Conservation (phyloP, 2,888 invertebrate genomes). For the Nasonovia ribisnigri region DNA sequence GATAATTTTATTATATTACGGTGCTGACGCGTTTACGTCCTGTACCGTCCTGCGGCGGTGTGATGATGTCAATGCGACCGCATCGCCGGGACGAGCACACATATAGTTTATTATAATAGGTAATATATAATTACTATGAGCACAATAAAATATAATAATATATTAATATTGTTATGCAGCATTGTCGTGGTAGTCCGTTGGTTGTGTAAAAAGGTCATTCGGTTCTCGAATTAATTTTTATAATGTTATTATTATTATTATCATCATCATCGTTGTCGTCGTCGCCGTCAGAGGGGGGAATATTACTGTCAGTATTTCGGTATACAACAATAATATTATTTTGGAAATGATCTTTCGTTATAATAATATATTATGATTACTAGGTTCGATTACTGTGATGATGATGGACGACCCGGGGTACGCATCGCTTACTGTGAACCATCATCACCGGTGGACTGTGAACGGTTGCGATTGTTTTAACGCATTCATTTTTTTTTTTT, state of each 20-base stretch:
- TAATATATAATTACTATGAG: neutral
- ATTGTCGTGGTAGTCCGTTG: neutral
- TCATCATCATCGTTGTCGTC: too few relatives aligned
- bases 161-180: neutral
- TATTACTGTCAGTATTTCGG: neutral
- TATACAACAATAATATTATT: neutral
- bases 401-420: neutral
- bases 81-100: neutral
- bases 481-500: neutral
- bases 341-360: neutral
- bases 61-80: neutral
- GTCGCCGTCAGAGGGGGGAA: neutral
- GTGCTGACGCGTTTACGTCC: neutral
- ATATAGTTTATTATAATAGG: neutral
- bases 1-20: neutral
- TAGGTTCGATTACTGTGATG: neutral
- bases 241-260: neutral
- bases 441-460: neutral
- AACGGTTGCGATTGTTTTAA: neutral
- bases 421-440: neutral
- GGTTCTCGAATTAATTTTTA: neutral
- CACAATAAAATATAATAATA: neutral
- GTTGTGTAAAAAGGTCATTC: neutral
- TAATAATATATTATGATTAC: neutral
- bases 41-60: neutral